These are phyloP conservation scores for Drosophila helvetica DNA, from an alignment of 2,888 invertebrate genomes.

Conservation along the genomic window DNA sequence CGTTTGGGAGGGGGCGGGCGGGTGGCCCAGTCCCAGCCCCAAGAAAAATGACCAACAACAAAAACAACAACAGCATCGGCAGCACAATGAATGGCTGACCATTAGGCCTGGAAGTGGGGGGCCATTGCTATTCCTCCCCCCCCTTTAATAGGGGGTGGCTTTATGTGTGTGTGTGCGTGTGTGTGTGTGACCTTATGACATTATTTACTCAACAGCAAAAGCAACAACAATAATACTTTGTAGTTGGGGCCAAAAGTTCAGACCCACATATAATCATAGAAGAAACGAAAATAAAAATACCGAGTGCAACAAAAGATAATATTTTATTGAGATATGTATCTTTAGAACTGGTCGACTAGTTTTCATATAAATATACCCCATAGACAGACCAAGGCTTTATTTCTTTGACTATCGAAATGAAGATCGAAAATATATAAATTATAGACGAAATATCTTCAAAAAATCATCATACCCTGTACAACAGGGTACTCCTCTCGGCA, in stretches of 20 bases:
- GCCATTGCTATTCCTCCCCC: neutral
- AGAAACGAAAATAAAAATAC: no score
- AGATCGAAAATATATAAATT: neutral
- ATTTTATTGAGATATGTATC: no score
- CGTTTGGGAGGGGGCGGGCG: neutral
- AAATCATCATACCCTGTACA: neutral
- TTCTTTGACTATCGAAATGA: neutral
- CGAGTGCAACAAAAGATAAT: no score
- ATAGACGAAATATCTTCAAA: neutral
- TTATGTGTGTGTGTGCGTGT: constrained; percentile 29
- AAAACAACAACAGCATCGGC: constrained; percentile 12
- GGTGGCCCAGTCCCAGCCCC: constrained; percentile 5
- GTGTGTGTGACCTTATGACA: constrained; percentile 37
- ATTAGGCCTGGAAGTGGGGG: constrained; percentile 24
- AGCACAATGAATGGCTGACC: constrained; percentile 36
- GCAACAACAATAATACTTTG: neutral
- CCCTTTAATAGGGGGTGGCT: constrained; percentile 32
- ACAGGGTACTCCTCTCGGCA: neutral
- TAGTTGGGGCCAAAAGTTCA: neutral
- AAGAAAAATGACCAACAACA: constrained; percentile 46
- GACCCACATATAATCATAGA: neutral
- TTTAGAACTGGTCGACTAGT: no score
- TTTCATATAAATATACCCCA: neutral
- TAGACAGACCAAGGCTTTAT: neutral
- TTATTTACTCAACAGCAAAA: constrained; percentile 29